phyloP scores from a whole-genome alignment of 2,888 invertebrate genomes.

The Diaprepes abbreviatus region DNA sequence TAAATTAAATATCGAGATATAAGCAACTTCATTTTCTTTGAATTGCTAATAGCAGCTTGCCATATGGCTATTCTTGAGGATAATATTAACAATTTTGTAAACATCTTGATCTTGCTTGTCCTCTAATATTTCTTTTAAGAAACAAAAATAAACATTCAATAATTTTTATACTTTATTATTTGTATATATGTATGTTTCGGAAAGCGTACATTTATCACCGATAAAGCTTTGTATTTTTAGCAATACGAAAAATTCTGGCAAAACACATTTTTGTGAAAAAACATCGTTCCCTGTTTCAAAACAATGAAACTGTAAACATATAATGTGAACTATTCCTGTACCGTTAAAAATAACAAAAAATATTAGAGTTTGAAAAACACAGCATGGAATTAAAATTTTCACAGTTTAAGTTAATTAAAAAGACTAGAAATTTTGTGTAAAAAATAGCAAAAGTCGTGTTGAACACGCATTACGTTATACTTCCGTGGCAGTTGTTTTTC shows the following conservation, averaged over 20 bases:
- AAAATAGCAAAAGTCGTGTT: too few relatives aligned
- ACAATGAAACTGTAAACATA: slow-evolving; percentile 5
- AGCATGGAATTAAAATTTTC: too few relatives aligned
- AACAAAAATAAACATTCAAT: not conserved
- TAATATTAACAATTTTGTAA: too few relatives aligned
- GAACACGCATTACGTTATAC: too few relatives aligned
- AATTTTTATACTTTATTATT: not conserved
- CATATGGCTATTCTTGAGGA: too few relatives aligned
- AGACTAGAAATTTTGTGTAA: not conserved
- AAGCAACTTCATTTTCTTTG: too few relatives aligned
- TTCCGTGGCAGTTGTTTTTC: too few relatives aligned
- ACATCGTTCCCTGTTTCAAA: not conserved
- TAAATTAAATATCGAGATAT: too few relatives aligned
- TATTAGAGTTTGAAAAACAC: too few relatives aligned
- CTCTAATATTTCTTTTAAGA: not conserved
- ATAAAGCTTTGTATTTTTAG: not conserved
- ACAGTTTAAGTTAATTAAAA: too few relatives aligned
- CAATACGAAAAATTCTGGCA: not conserved
- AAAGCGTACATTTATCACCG: not conserved
- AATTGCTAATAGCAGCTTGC: too few relatives aligned
- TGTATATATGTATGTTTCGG: not conserved
- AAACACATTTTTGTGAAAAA: not conserved
- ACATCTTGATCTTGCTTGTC: too few relatives aligned
- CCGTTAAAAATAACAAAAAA: not conserved
- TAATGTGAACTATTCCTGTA: not conserved